Evolutionary conservation across 2,113 vertebrate species (phyloP).

Genomic region (Hyperopisus bebe): DNA sequence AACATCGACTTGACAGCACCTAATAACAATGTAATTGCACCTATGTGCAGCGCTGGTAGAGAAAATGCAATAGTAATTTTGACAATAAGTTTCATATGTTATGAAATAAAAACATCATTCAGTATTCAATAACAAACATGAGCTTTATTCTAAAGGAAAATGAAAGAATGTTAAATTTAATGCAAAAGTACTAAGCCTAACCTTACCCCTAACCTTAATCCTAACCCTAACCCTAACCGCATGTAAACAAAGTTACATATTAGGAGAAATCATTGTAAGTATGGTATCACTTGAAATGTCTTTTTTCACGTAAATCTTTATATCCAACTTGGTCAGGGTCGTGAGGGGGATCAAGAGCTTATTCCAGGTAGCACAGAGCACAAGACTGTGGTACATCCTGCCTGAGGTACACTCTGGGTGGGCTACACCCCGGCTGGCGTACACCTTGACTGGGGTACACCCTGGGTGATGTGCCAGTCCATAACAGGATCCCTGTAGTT

Average conservation of each 20-base stretch:
- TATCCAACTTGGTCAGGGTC: background rate
- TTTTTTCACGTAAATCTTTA: background rate
- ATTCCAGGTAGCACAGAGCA: background rate
- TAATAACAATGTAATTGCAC: background rate
- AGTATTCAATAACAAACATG: background rate
- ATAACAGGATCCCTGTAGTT: background rate
- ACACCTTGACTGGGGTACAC: background rate
- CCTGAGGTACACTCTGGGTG: background rate
- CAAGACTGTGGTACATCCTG: background rate
- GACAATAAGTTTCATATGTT: background rate
- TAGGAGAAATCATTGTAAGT: background rate
- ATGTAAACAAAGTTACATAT: background rate
- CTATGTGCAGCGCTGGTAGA: background rate
- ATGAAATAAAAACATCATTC: background rate
- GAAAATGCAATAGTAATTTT: background rate
- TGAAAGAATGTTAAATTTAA: background rate
- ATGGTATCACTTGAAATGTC: background rate
- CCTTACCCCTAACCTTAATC: background rate
- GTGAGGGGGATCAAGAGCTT: background rate
- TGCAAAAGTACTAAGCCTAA: background rate
- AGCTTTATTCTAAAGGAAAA: background rate
- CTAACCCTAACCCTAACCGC: too few species aligned
- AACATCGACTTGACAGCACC: background rate
- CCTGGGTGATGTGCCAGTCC: background rate
- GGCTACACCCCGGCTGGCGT: background rate